phyloP scores from a whole-genome alignment of 2,113 vertebrate genomes.

The Thermophis baileyi region DNA sequence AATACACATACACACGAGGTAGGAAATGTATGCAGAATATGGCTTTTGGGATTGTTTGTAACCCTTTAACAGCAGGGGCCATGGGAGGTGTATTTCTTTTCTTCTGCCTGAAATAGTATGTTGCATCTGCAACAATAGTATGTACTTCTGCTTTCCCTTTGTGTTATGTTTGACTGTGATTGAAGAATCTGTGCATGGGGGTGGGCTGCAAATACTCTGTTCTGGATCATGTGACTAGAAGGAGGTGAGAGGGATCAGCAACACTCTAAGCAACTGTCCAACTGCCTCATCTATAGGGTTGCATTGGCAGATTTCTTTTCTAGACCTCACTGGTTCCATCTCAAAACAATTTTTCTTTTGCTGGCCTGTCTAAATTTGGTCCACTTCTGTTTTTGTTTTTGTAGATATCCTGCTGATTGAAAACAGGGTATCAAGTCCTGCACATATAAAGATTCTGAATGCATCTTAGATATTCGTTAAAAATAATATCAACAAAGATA shows the following conservation, averaged over 20 bases:
- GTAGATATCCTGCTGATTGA: neutral
- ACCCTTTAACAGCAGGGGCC: neutral
- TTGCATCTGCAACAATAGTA: neutral
- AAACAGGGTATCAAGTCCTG: neutral
- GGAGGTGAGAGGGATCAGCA: neutral
- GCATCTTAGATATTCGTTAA: neutral
- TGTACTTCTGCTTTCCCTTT: neutral
- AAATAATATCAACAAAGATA: neutral
- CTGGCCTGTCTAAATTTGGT: neutral
- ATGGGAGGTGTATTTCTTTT: neutral
- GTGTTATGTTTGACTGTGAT: neutral
- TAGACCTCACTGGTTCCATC: neutral
- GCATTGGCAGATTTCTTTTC: neutral
- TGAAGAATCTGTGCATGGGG: neutral
- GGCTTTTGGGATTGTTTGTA: neutral
- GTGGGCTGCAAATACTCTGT: neutral
- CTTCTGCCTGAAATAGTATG: neutral
- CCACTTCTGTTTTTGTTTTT: neutral
- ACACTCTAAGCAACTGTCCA: neutral
- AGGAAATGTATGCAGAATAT: neutral
- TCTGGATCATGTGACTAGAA: neutral
- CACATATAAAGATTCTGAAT: neutral
- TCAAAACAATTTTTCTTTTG: neutral
- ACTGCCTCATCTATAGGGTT: neutral
- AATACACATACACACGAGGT: neutral